A percentile compares a stretch with the other conserved stretches of the same genome.
phyloP scores from a whole-genome alignment of 2,888 invertebrate species.

The Polietes domitor region DNA sequence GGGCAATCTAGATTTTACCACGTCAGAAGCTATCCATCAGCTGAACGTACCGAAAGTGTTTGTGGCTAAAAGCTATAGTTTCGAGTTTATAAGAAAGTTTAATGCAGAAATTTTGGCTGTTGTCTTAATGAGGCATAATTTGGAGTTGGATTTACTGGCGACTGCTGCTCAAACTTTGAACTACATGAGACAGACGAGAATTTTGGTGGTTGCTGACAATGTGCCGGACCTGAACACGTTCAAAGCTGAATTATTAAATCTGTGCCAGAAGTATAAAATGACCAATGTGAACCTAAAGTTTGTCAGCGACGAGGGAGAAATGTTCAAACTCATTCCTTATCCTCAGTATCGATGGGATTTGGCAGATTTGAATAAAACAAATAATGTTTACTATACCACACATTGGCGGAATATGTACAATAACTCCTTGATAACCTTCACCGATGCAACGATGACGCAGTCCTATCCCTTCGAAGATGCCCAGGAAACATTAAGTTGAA shows the following conservation, averaged over 20 bases:
- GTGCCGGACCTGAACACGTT: background rate
- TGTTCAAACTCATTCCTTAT: conserved; percentile 23
- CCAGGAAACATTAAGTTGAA: conserved; percentile 47
- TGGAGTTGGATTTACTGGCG: background rate
- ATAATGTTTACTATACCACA: background rate
- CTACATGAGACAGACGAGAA: conserved; percentile 43
- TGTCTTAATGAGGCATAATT: conserved; percentile 31
- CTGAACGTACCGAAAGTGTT: background rate
- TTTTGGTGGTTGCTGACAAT: conserved; percentile 34
- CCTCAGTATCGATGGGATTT: conserved; percentile 30
- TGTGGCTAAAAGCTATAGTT: background rate
- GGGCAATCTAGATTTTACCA: background rate
- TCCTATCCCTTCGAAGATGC: conserved; percentile 64
- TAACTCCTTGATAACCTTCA: conserved; percentile 59
- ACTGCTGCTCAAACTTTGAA: background rate
- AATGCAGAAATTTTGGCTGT: background rate
- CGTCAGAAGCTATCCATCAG: background rate
- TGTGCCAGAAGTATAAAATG: background rate
- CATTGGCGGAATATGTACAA: conserved; percentile 35
- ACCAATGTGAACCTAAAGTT: background rate
- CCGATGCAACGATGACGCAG: conserved; percentile 70
- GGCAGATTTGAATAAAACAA: background rate
- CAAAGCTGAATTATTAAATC: background rate
- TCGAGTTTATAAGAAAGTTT: background rate
- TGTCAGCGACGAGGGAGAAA: background rate